phyloP scores from a whole-genome alignment of 2,113 vertebrate genomes.

The Pelusios castaneus region DNA sequence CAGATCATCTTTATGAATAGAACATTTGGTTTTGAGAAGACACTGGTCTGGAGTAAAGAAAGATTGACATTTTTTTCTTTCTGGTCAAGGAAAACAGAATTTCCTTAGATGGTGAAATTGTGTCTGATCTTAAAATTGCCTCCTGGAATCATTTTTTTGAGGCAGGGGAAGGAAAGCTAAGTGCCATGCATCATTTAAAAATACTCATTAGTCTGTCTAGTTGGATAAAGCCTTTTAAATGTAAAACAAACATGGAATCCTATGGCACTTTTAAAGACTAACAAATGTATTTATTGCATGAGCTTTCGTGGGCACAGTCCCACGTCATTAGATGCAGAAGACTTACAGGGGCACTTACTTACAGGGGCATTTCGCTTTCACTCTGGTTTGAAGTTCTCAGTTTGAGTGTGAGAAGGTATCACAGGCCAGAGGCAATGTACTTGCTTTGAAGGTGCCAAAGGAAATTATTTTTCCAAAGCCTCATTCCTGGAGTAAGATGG shows the following conservation, averaged over 20 bases:
- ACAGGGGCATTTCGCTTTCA: not conserved
- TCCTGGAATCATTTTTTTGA: not conserved
- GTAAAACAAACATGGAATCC: too few relatives aligned
- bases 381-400: not conserved
- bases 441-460: not conserved
- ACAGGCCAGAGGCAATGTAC: not conserved
- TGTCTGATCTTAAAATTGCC: not conserved
- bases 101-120: not conserved
- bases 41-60: too few relatives aligned
- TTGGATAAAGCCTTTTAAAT: not conserved
- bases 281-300: too few relatives aligned
- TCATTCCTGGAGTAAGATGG: not conserved
- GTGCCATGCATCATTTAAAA: not conserved
- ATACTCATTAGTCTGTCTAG: fast-evolving
- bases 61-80: not conserved
- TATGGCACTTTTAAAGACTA: too few relatives aligned
- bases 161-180: fast-evolving
- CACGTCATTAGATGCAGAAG: too few relatives aligned
- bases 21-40: not conserved
- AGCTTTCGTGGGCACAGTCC: too few relatives aligned
- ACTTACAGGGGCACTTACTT: not conserved
- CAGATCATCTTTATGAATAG: not conserved
- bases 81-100: fast-evolving
- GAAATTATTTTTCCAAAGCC: not conserved
- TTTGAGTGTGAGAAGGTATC: not conserved